phyloP scores from a whole-genome alignment of 2,888 invertebrate genomes.

The Mythimna pallens region DNA sequence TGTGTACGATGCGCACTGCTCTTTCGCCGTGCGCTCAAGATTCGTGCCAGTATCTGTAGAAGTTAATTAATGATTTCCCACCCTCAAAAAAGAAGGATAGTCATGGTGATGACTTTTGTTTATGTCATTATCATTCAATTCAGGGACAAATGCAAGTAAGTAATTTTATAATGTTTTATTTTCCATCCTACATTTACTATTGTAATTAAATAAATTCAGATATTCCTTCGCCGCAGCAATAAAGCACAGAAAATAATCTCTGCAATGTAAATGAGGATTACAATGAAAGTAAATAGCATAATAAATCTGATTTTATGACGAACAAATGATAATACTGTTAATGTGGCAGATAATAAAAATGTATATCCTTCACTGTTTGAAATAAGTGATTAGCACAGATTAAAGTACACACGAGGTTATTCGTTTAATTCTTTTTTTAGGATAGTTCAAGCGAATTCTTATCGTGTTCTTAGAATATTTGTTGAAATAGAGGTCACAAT shows the following conservation, averaged over 20 bases:
- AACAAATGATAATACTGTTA: constrained; percentile 53
- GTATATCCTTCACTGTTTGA: constrained; percentile 58
- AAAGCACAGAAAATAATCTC: constrained; percentile 44
- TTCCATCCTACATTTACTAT: neutral
- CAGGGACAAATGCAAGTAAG: no score
- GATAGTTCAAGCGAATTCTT: constrained; percentile 28
- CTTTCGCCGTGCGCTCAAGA: no score
- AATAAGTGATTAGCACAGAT: constrained; percentile 63
- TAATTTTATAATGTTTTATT: no score
- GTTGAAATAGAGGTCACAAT: constrained; percentile 42
- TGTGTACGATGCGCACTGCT: no score
- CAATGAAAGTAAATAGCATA: constrained; percentile 53
- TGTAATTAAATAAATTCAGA: neutral
- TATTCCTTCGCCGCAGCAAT: constrained; percentile 5
- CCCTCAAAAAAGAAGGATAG: neutral
- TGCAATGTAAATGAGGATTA: constrained; percentile 45
- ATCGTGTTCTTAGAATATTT: constrained; percentile 29
- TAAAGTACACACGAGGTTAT: constrained; percentile 45
- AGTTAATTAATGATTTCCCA: no score
- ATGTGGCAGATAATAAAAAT: constrained; percentile 55
- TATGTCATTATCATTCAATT: neutral
- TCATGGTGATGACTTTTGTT: neutral
- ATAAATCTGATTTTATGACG: constrained; percentile 63
- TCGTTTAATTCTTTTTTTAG: constrained; percentile 10
- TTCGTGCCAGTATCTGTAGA: no score